These are phyloP conservation scores for Eurytoma adleriae DNA, from an alignment of 2,888 invertebrate genomes.

Conservation along the genomic window DNA sequence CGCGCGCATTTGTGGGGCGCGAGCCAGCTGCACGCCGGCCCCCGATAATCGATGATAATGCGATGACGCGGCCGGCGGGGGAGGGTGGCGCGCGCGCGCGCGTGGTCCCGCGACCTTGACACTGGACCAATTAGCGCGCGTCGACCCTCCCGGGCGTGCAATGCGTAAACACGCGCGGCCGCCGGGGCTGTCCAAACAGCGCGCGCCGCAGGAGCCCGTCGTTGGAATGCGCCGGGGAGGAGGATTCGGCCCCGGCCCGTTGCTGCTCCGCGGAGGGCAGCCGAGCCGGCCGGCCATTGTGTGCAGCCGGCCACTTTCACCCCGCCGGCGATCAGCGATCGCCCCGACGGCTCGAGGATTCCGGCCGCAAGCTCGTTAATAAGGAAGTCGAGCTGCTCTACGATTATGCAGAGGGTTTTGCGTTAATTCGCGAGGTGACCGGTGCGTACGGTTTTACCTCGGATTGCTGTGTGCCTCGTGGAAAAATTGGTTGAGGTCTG, in stretches of 20 bases:
- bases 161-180: conserved; percentile 40
- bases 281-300: neutral
- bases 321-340: neutral
- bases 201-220: conserved; percentile 62
- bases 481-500: too few species aligned
- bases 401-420: neutral
- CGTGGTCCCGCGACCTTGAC: conserved; percentile 72
- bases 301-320: neutral
- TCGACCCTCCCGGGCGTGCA: conserved; percentile 70
- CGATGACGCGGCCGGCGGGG: conserved; percentile 67
- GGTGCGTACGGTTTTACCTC: too few species aligned
- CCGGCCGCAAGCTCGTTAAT: conserved; percentile 16
- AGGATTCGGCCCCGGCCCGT: neutral
- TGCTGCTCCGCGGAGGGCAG: neutral
- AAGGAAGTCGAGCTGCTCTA: neutral
- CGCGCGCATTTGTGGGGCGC: conserved; percentile 1
- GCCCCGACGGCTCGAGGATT: neutral
- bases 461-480: too few species aligned
- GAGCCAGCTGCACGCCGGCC: conserved; percentile 29
- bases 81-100: neutral
- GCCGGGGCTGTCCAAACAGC: conserved; percentile 60
- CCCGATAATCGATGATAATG: conserved; percentile 74
- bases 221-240: conserved; percentile 26
- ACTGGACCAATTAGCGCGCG: conserved; percentile 75
- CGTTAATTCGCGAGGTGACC: too few species aligned